Percentiles rank a stretch among this genome's conserved stretches.
Conservation (phyloP, 2,113 vertebrate genomes). For the Apus apus region DNA sequence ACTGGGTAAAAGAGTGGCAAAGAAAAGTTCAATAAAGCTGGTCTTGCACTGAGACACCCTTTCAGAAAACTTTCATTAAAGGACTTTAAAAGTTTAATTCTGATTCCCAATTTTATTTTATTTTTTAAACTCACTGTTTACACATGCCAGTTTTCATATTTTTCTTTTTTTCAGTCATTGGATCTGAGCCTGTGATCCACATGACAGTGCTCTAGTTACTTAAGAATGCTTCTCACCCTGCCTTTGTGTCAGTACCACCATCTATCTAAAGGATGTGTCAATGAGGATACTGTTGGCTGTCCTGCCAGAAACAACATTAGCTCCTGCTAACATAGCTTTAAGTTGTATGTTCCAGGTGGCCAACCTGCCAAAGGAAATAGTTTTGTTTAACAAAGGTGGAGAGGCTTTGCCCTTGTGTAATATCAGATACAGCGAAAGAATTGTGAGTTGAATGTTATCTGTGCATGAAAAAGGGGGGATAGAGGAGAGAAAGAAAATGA, state of each 20-base stretch:
- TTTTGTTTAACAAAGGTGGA: constrained; percentile 34
- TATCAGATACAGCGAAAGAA: background rate
- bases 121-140: background rate
- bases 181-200: background rate
- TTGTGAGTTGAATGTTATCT: background rate
- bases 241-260: background rate
- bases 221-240: background rate
- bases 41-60: background rate
- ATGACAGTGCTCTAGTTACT: background rate
- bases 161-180: background rate
- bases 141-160: background rate
- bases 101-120: background rate
- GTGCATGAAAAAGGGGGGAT: background rate
- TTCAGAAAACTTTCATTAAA: background rate
- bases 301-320: background rate
- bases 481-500: background rate
- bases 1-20: background rate
- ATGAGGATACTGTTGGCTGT: background rate
- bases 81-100: background rate
- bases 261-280: background rate
- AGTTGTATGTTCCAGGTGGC: background rate
- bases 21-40: background rate
- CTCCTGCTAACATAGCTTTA: background rate
- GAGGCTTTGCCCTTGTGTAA: constrained; percentile 17
- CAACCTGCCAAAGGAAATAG: background rate